Conservation (phyloP, 2,113 vertebrate species). For the Hyperopisus bebe region DNA sequence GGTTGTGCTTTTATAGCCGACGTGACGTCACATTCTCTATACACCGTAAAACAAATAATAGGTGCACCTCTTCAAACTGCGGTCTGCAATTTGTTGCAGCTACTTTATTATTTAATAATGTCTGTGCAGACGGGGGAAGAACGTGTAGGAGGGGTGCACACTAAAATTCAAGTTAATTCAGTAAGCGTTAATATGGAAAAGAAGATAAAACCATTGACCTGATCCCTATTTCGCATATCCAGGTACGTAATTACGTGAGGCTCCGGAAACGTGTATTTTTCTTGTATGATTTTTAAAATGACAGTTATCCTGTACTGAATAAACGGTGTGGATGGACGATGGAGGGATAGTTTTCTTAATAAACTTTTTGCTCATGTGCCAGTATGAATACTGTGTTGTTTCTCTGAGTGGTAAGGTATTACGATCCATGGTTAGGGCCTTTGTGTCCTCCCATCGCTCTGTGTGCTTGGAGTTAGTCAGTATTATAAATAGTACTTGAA, state of each 20-base stretch:
- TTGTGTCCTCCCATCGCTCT: not conserved
- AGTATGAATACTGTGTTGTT: not conserved
- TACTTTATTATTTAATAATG: not conserved
- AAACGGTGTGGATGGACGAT: not conserved
- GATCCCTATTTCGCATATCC: not conserved
- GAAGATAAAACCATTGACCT: not conserved
- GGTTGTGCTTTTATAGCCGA: not conserved
- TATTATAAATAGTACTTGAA: not conserved
- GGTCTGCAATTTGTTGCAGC: not conserved
- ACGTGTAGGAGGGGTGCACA: not conserved
- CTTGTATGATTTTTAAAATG: not conserved
- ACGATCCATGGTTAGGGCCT: not conserved
- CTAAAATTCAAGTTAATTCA: not conserved
- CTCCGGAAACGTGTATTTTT: not conserved
- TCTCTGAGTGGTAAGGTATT: not conserved
- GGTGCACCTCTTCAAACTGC: not conserved
- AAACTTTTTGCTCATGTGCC: not conserved
- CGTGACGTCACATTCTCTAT: slow-evolving; percentile 40
- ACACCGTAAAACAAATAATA: slow-evolving; percentile 2
- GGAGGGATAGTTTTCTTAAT: not conserved
- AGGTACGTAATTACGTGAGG: not conserved
- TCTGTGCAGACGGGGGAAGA: not conserved
- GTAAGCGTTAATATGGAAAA: not conserved
- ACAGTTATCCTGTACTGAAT: not conserved
- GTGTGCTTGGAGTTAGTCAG: not conserved